These are phyloP conservation scores for Charina bottae DNA, from an alignment of 2,113 vertebrate species.

Conservation along the genomic window DNA sequence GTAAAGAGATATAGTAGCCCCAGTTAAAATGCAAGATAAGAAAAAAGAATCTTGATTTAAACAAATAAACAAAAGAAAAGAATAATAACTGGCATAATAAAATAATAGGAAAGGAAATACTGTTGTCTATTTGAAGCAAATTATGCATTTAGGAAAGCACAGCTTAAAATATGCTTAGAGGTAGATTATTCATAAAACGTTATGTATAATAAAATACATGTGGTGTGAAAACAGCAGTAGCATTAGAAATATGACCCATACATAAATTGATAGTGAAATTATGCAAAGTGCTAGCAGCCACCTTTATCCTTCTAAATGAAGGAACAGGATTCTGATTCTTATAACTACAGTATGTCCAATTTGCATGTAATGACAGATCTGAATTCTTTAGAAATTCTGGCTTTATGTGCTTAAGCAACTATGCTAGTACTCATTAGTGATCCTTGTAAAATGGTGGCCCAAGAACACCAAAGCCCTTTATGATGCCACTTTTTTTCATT, in stretches of 20 bases:
- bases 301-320: not conserved
- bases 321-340: not conserved
- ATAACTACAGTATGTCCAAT: not conserved
- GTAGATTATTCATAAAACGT: conserved; percentile 3
- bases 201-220: conserved; percentile 22
- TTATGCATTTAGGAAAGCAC: conserved; percentile 20
- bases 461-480: not conserved
- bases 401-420: not conserved
- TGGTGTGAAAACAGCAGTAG: conserved; percentile 8
- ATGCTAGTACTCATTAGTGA: not conserved
- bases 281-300: not conserved
- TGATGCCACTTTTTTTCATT: not conserved
- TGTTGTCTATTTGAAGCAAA: not conserved
- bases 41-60: conserved; percentile 17
- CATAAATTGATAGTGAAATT: not conserved
- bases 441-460: not conserved
- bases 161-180: not conserved
- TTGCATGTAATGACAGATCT: not conserved
- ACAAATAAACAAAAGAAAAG: conserved; percentile 13
- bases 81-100: not conserved
- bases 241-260: not conserved
- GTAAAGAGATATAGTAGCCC: not conserved
- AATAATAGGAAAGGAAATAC: conserved; percentile 16
- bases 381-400: not conserved
- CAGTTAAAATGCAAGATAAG: not conserved